A percentile compares a stretch with the other conserved stretches of the same genome.
Conservation (phyloP, 2,113 vertebrate genomes). For the Colaptes auratus region DNA sequence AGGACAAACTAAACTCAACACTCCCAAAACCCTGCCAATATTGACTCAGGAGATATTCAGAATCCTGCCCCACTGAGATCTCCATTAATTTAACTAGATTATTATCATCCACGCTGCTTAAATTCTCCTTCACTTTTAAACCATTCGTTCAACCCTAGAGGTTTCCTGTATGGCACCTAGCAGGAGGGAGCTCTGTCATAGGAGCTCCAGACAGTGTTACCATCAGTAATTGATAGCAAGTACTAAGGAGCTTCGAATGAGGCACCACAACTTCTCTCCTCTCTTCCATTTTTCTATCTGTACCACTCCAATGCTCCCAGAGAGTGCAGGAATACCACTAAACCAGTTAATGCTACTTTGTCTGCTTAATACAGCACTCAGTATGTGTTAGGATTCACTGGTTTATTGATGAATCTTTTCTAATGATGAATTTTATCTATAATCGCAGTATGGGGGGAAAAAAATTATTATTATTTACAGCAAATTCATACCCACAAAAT, state of each 20-base stretch:
- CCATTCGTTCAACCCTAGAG: not conserved
- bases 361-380: not conserved
- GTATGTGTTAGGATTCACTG: not conserved
- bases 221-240: not conserved
- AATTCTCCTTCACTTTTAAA: not conserved
- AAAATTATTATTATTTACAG: not conserved
- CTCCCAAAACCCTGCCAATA: not conserved
- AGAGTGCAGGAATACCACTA: rapidly evolving
- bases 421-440: not conserved
- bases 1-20: not conserved
- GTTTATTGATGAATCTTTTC: not conserved
- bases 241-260: not conserved
- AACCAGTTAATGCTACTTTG: not conserved
- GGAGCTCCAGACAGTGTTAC: not conserved
- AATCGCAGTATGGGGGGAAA: no score
- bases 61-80: not conserved
- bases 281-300: not conserved
- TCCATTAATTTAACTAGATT: slow-evolving; percentile 13
- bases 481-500: not conserved
- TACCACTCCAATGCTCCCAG: not conserved
- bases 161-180: not conserved
- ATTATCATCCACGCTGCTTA: not conserved
- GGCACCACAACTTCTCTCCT: not conserved
- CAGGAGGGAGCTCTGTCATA: not conserved
- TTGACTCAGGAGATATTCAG: not conserved